Evolutionary conservation across 2,888 invertebrate species (phyloP).

Genomic region (Epistrophella euchroma): DNA sequence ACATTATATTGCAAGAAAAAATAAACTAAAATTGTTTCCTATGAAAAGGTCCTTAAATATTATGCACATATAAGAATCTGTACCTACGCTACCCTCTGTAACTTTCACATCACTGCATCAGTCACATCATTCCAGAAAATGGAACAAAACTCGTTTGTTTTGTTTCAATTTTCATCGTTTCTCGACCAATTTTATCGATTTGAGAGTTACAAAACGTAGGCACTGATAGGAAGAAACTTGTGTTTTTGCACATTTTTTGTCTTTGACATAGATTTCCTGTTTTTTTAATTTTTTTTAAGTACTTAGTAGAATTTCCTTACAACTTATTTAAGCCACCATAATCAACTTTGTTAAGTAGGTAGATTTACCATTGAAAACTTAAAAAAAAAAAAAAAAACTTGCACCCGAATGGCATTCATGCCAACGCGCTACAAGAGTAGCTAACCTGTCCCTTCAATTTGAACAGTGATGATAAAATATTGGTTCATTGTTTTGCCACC

Average conservation of each 20-base stretch:
- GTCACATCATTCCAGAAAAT: no score
- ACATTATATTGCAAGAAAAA: no score
- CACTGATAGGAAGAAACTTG: not conserved
- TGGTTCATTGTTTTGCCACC: constrained; percentile 77
- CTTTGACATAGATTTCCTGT: not conserved
- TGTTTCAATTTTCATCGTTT: no score
- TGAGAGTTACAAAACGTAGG: no score
- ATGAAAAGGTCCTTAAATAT: no score
- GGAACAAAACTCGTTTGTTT: no score
- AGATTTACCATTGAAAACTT: constrained; percentile 1
- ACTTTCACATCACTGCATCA: no score
- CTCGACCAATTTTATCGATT: no score
- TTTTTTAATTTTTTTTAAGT: not conserved
- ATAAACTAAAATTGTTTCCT: no score
- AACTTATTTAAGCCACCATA: not conserved
- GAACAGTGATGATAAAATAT: constrained; percentile 78
- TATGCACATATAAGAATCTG: no score
- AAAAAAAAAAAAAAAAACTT: constrained; percentile 11
- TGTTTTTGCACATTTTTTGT: not conserved
- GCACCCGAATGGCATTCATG: constrained; percentile 55
- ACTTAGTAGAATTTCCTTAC: not conserved
- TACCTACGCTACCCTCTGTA: no score
- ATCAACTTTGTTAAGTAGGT: not conserved
- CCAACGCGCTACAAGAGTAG: constrained; percentile 45
- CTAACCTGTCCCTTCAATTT: constrained; percentile 74